These are phyloP conservation scores for Progne subis DNA, from an alignment of 2,113 vertebrate species.

Conservation along the genomic window DNA sequence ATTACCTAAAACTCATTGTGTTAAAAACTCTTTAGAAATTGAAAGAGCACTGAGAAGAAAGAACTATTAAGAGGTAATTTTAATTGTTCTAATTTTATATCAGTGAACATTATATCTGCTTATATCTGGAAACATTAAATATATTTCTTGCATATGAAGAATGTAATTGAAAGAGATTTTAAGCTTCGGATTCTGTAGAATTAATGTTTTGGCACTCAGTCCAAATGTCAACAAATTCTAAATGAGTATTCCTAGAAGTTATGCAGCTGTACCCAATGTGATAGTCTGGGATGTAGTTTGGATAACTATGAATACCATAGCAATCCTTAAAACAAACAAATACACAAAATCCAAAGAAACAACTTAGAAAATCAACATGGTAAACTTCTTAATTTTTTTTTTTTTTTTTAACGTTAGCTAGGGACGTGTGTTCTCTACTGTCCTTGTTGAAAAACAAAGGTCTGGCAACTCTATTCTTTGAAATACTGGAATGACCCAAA, in stretches of 20 bases:
- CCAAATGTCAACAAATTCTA: not conserved
- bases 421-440: not conserved
- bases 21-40: not conserved
- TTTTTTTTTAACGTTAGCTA: not conserved
- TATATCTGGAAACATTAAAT: not conserved
- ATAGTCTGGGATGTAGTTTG: not conserved
- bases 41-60: not conserved
- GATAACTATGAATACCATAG: not conserved
- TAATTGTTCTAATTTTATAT: not conserved
- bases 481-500: conserved; percentile 29
- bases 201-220: not conserved
- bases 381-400: not conserved
- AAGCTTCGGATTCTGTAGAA: not conserved
- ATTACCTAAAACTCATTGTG: not conserved
- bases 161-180: not conserved
- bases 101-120: not conserved
- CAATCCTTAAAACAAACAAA: not conserved
- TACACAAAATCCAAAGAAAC: not conserved
- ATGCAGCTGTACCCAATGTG: not conserved
- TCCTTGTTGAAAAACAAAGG: conserved; percentile 4
- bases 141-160: not conserved
- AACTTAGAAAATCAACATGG: not conserved
- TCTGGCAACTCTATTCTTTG: conserved; percentile 4
- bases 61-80: not conserved
- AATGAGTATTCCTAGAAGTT: not conserved